Conservation (phyloP, 2,113 vertebrate species). For the Lophotis ruficrista region DNA sequence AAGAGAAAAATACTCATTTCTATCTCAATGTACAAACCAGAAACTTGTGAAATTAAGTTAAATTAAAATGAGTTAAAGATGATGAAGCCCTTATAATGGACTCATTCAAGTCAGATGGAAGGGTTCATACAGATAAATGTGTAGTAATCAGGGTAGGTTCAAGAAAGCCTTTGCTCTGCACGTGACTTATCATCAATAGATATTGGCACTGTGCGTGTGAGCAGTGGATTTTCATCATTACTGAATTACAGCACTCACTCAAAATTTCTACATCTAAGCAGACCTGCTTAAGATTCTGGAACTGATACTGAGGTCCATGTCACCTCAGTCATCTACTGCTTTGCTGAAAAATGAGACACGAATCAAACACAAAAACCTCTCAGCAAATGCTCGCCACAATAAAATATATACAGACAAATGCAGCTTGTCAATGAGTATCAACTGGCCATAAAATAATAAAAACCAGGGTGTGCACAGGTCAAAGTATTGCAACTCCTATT, state of each 20-base stretch:
- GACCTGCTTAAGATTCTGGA: not conserved
- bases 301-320: not conserved
- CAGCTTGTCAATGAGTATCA: not conserved
- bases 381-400: not conserved
- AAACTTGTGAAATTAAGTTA: not conserved
- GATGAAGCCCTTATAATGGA: not conserved
- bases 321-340: not conserved
- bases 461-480: not conserved
- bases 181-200: not conserved
- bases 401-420: not conserved
- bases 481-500: not conserved
- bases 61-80: not conserved
- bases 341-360: not conserved
- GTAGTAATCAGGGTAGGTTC: not conserved
- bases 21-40: not conserved
- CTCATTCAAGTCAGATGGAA: not conserved
- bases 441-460: slow-evolving; percentile 4
- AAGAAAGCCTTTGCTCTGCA: not conserved
- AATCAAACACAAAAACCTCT: not conserved
- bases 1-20: not conserved
- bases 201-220: not conserved
- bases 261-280: not conserved
- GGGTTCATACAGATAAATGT: not conserved
- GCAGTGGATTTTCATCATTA: not conserved
- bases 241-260: not conserved